These are phyloP conservation scores for Galeruca laticollis DNA, from an alignment of 2,888 invertebrate species.

Conservation along the genomic window DNA sequence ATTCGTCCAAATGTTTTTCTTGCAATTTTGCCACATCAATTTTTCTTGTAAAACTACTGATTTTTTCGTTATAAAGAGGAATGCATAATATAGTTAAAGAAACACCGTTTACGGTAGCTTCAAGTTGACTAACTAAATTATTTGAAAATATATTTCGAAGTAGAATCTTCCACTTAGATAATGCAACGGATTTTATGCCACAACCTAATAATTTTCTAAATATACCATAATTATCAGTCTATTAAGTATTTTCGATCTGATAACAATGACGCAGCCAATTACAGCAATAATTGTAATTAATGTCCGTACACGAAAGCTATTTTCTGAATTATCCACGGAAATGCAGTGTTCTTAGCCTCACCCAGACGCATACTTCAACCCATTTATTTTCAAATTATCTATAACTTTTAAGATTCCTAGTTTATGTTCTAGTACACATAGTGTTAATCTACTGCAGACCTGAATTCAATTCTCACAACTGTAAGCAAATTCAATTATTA, in stretches of 20 bases:
- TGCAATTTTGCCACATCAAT: too few relatives aligned
- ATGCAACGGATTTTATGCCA: constrained; percentile 21
- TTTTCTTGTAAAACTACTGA: too few relatives aligned
- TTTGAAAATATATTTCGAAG: background rate
- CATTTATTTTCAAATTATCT: background rate
- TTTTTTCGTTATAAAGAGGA: too few relatives aligned
- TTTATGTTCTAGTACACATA: background rate
- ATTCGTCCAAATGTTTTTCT: too few relatives aligned
- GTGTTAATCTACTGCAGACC: background rate
- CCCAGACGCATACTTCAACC: constrained; percentile 2
- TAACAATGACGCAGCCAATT: constrained; percentile 36
- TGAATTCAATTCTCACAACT: background rate
- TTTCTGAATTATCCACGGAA: constrained; percentile 36
- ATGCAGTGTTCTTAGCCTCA: constrained; percentile 23
- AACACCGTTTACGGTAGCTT: too few relatives aligned
- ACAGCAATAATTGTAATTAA: constrained; percentile 39
- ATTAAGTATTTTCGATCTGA: constrained; percentile 25
- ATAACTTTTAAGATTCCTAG: background rate
- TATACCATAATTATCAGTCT: constrained; percentile 29
- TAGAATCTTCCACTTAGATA: background rate
- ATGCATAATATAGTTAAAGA: too few relatives aligned
- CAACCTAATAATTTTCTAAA: constrained; percentile 22
- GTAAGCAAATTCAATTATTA: constrained; percentile 42
- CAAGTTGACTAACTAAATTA: too few relatives aligned
- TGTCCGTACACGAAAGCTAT: constrained; percentile 30